Percentiles rank a stretch among this genome's conserved stretches.
Conservation (phyloP, 2,888 invertebrate genomes). For the Dryobota labecula region DNA sequence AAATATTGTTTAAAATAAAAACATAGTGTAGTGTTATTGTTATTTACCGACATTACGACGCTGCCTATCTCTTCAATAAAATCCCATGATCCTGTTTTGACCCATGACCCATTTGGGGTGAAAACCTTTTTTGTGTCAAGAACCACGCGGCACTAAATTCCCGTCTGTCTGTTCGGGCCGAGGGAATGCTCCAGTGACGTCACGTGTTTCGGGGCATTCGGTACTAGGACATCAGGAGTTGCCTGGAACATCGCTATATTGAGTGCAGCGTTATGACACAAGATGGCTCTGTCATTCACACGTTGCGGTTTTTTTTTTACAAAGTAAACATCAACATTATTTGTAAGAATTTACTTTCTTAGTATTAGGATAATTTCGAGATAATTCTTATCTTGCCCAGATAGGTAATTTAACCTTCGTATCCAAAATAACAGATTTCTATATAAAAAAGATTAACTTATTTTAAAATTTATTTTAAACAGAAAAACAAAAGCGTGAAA, state of each 20-base stretch:
- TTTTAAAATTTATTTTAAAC: not conserved
- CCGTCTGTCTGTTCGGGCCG: constrained; percentile 3
- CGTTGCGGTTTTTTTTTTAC: not conserved
- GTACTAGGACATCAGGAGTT: constrained; percentile 35
- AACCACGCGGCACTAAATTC: constrained; percentile 25
- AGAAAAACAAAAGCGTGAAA: not conserved
- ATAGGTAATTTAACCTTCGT: not conserved
- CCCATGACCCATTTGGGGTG: constrained; percentile 31
- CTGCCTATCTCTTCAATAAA: not conserved
- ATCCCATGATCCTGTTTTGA: constrained; percentile 22
- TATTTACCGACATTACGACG: constrained; percentile 9
- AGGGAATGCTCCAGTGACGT: constrained; percentile 45
- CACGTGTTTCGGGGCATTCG: constrained; percentile 49
- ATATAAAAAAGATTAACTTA: not conserved
- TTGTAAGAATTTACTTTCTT: not conserved
- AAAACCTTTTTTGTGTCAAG: constrained; percentile 21
- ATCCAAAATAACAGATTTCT: not conserved
- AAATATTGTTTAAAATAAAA: too few species aligned
- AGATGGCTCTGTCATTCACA: constrained; percentile 17
- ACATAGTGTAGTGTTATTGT: constrained; percentile 1
- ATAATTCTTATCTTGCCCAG: not conserved
- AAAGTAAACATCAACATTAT: not conserved
- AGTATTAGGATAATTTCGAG: not conserved
- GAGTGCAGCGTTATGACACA: constrained; percentile 1
- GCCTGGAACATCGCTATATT: not conserved